These are phyloP conservation scores for Trogon surrucura DNA, from an alignment of 2,113 vertebrate genomes.

Conservation along the genomic window DNA sequence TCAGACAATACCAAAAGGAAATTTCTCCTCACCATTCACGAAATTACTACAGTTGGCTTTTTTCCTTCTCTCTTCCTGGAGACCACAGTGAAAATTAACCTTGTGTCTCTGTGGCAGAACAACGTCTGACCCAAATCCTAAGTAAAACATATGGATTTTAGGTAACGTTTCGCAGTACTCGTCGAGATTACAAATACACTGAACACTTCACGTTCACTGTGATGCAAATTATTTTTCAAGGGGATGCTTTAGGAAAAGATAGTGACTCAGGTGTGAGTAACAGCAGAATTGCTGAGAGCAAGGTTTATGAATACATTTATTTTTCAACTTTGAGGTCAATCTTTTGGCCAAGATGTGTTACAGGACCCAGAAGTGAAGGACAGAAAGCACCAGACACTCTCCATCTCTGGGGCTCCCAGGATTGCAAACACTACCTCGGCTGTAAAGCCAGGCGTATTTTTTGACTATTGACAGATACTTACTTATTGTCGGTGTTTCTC, in stretches of 20 bases:
- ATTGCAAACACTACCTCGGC: not conserved
- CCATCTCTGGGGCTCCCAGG: not conserved
- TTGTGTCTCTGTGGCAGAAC: not conserved
- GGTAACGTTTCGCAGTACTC: not conserved
- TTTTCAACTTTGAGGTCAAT: not conserved
- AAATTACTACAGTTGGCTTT: not conserved
- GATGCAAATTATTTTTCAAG: not conserved
- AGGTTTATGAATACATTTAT: not conserved
- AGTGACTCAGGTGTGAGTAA: not conserved
- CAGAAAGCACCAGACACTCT: not conserved
- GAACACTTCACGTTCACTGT: not conserved
- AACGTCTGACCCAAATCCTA: not conserved
- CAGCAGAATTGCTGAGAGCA: not conserved
- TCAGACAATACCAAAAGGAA: not conserved
- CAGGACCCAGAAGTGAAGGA: not conserved
- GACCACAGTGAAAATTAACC: not conserved
- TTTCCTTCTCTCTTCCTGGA: not conserved
- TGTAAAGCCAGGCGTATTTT: not conserved
- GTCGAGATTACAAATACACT: not conserved
- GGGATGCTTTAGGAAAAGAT: not conserved
- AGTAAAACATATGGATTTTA: fast-evolving
- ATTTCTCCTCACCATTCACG: not conserved
- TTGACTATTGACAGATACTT: fast-evolving
- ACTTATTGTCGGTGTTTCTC: not conserved
- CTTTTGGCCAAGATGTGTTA: not conserved